phyloP scores from a whole-genome alignment of 2,797 vertebrate genomes.

The Todus mexicanus region DNA sequence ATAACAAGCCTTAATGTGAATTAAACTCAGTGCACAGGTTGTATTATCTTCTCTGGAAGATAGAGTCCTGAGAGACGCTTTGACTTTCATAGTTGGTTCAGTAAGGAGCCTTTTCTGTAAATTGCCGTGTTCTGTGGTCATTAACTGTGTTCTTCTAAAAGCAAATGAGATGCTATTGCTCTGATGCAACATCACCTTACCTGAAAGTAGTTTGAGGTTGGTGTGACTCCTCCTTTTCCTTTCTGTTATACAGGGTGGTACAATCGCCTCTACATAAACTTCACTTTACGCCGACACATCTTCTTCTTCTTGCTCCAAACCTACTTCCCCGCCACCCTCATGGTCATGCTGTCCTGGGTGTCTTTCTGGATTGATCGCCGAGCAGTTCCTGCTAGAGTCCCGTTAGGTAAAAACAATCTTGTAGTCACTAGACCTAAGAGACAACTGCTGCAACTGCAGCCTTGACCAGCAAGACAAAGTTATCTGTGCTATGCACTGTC shows the following conservation, averaged over 20 bases:
- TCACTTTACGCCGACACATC: slow-evolving; percentile 91
- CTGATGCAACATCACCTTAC: not conserved
- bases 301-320: slow-evolving; percentile 98
- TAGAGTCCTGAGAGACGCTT: not conserved
- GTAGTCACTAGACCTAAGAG: not conserved
- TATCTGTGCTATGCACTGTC: fast-evolving
- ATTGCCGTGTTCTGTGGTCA: not conserved
- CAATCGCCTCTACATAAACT: slow-evolving; percentile 95
- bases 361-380: slow-evolving; percentile 96
- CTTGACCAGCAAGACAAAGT: not conserved
- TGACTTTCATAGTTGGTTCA: not conserved
- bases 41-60: not conserved
- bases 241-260: slow-evolving; percentile 82
- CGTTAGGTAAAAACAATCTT: slow-evolving; percentile 78
- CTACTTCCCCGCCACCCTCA: slow-evolving; percentile 91
- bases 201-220: not conserved
- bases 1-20: not conserved
- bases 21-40: not conserved
- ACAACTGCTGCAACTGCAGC: not conserved
- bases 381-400: slow-evolving; percentile 92
- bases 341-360: slow-evolving; percentile 98
- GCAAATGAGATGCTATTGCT: not conserved
- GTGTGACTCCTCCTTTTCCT: not conserved
- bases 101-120: not conserved
- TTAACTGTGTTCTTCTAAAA: not conserved